Evolutionary conservation across 2,888 invertebrate genomes (phyloP).

Genomic region (Yponomeuta malinellus): DNA sequence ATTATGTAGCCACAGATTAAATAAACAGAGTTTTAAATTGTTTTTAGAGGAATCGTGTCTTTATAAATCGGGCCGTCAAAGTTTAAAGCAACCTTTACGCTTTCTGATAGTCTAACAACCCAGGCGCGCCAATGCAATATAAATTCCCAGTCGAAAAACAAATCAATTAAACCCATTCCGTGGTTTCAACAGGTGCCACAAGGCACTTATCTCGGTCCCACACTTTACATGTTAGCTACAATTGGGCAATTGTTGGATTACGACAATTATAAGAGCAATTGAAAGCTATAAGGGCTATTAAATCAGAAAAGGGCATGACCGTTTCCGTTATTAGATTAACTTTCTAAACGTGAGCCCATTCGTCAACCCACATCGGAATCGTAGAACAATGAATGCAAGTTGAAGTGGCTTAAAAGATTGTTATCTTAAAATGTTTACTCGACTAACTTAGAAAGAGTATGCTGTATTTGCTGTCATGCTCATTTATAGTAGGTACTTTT

Average conservation of each 20-base stretch:
- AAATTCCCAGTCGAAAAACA: not conserved
- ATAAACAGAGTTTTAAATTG: too few species aligned
- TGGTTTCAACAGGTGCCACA: not conserved
- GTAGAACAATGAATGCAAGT: not conserved
- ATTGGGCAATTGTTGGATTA: conserved; percentile 7
- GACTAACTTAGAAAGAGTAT: not conserved
- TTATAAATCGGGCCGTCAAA: too few species aligned
- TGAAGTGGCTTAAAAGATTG: not conserved
- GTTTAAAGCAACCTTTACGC: too few species aligned
- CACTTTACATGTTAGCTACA: conserved; percentile 2
- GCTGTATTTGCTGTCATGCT: not conserved
- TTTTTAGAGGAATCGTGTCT: too few species aligned
- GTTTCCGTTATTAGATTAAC: conserved; percentile 6
- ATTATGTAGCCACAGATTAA: too few species aligned
- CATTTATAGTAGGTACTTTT: too few species aligned
- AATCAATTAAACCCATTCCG: not conserved
- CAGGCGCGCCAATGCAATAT: not conserved
- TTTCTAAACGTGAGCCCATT: conserved; percentile 6
- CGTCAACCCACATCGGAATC: conserved; percentile 6
- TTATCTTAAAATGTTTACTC: not conserved
- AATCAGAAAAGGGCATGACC: conserved; percentile 4
- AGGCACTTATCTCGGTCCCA: not conserved
- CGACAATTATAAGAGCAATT: not conserved
- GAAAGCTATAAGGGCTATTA: conserved; percentile 10
- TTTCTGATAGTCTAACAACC: too few species aligned